Conservation (phyloP, 2,888 invertebrate genomes). For the Zygothrica quintamaculata region DNA sequence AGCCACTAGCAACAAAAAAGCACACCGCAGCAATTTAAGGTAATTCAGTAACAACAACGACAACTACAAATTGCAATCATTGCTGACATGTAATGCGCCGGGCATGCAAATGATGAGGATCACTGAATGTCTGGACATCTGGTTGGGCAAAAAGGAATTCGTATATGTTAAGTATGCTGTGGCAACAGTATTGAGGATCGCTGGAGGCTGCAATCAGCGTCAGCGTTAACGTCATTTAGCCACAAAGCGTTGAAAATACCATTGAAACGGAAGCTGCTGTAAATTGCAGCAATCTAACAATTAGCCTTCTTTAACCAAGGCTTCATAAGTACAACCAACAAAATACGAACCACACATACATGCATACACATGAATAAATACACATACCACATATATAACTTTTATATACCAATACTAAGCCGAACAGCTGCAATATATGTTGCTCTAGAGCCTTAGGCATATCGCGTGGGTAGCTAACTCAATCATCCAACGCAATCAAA, state of each 20-base stretch:
- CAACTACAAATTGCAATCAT: slow-evolving; percentile 68
- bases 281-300: slow-evolving; percentile 57
- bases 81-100: slow-evolving; percentile 55
- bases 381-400: neutral
- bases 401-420: no score
- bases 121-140: no score
- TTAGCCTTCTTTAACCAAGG: slow-evolving; percentile 42
- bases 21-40: slow-evolving; percentile 52
- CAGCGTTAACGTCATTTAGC: slow-evolving; percentile 68
- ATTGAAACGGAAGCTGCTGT: slow-evolving; percentile 72
- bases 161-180: neutral
- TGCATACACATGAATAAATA: no score
- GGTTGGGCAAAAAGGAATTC: neutral
- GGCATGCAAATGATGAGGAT: slow-evolving; percentile 68
- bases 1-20: slow-evolving; percentile 40
- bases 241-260: slow-evolving; percentile 77
- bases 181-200: slow-evolving; percentile 22
- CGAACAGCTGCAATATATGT: no score
- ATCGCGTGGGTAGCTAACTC: no score
- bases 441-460: no score
- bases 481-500: no score
- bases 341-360: no score
- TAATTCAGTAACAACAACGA: slow-evolving; percentile 38
- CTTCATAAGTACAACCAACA: slow-evolving; percentile 2
- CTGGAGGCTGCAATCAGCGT: slow-evolving; percentile 70